Base-by-base conservation (phyloP, 92 coral and sea anemone genomes). In the Blastomussa wellsi region DNA sequence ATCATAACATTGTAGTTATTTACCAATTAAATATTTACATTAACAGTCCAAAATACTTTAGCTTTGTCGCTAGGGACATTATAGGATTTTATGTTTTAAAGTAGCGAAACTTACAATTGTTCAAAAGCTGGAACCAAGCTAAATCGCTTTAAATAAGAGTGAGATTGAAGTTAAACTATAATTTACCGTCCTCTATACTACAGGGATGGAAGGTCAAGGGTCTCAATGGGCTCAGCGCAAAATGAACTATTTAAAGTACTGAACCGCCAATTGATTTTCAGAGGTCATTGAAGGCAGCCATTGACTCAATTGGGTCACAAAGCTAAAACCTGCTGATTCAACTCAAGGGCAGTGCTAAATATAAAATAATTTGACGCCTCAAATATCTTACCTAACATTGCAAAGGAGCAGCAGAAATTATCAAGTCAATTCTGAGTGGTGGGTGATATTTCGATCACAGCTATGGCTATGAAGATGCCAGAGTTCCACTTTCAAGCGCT, bases 21-120 rank as follows among this genome's bases (percentile, higher is more conserved):
- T 51, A 38, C 65, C 16, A 57, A 86, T 89, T 81, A 89, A 89
- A 81, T 89, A 89, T 89, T 89, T 74, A 89, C 74, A 55, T n/a
- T 32, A 76, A 51, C 31, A 49, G 47, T 29, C 39, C 47, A 74
- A 83, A 37, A 52, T 74, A 38, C 17, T 28, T 15, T 57, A 16
- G 31, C 7, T 74, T 2, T 19, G 74, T 41, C 41, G 47, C 74
- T n/a, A 83, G 22, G 32, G 74, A 60, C 5, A 33, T 20, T 24
- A 20, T 0, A 52, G 14, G 12, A 28, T 32, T 16, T 17, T 47
- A 68, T 39, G 65, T 8, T 1, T 32, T n/a, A 32, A 26, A 15
- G 10, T 17, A 17, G 48, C 31, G 68, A 8, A 70, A 70, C 24
- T 28, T 39, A 57, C 33, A 20, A 29, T 10, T 39, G 7, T 8